Conservation (phyloP, 2,113 vertebrate genomes). For the Salvelinus fontinalis region DNA sequence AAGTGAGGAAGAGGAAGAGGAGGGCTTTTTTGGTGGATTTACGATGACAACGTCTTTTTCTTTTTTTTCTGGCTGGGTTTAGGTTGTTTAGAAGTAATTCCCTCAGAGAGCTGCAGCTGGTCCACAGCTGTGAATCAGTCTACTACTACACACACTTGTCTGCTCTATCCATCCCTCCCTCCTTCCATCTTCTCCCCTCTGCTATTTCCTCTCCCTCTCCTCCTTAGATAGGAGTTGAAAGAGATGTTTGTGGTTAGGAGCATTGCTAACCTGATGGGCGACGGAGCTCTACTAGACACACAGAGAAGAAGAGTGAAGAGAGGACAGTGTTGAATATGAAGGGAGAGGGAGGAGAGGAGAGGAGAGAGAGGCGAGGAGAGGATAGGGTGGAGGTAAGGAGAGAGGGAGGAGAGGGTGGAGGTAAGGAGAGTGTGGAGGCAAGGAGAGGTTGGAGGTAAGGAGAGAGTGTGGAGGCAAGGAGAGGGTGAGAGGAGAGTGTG, state of each 20-base stretch:
- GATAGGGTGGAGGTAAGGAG: neutral
- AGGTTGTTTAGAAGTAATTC: conserved; percentile 8
- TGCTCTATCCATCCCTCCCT: conserved; percentile 30
- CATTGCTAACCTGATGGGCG: conserved; percentile 54
- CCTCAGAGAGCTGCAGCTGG: conserved; percentile 73
- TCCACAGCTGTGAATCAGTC: conserved; percentile 80
- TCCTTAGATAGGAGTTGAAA: conserved; percentile 68
- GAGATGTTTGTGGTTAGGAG: conserved; percentile 56
- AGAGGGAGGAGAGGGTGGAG: neutral
- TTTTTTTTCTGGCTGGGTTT: conserved; percentile 15
- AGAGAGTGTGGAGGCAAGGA: neutral
- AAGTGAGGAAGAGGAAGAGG: conserved; percentile 39
- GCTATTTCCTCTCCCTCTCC: conserved; percentile 19
- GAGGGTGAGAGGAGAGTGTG: conserved; percentile 10
- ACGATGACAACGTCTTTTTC: conserved; percentile 46
- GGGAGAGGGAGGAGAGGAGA: neutral
- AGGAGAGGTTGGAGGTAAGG: conserved; percentile 15
- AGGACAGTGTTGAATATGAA: conserved; percentile 13
- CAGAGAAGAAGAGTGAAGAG: no score
- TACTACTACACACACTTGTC: conserved; percentile 47
- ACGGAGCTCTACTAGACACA: no score
- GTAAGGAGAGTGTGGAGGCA: neutral
- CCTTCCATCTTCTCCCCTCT: neutral
- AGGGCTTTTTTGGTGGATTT: conserved; percentile 39
- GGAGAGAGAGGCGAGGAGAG: neutral